These are phyloP conservation scores for Porites lutea DNA, from an alignment of 64 coral and sea anemone genomes.

Conservation along the genomic window DNA sequence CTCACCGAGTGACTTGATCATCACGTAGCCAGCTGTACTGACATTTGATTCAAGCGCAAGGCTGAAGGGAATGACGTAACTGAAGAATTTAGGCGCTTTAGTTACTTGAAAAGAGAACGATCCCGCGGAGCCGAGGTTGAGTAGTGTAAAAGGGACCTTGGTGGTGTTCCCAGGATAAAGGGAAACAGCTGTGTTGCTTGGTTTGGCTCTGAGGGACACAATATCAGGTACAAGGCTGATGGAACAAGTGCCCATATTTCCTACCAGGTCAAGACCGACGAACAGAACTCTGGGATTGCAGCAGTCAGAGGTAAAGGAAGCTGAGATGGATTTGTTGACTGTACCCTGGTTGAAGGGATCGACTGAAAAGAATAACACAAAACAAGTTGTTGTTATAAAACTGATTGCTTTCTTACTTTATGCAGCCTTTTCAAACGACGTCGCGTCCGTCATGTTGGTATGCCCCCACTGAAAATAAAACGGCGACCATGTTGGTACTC, in stretches of 20 bases:
- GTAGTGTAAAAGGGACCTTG: constrained; percentile 15
- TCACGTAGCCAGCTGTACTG: neutral
- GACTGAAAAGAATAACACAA: neutral
- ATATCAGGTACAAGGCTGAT: constrained; percentile 13
- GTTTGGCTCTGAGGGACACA: neutral
- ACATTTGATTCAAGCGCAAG: neutral
- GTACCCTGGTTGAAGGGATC: neutral
- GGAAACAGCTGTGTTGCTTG: neutral
- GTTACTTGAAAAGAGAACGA: neutral
- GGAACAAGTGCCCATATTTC: constrained; percentile 18
- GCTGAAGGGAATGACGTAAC: constrained; percentile 33
- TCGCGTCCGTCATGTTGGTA: no score
- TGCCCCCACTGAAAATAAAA: no score
- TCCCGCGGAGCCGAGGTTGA: constrained; percentile 10
- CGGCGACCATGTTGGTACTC: no score
- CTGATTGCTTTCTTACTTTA: neutral
- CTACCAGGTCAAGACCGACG: constrained; percentile 6
- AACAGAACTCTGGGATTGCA: constrained; percentile 8
- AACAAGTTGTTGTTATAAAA: neutral
- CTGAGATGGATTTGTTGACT: neutral
- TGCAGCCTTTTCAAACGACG: neutral
- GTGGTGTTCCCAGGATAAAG: neutral
- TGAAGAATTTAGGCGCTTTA: neutral
- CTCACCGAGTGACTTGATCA: constrained; percentile 7
- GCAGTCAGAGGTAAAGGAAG: constrained; percentile 6